phyloP scores from a whole-genome alignment of 1,140 invertebrate genomes.

The Cotesia vestalis region DNA sequence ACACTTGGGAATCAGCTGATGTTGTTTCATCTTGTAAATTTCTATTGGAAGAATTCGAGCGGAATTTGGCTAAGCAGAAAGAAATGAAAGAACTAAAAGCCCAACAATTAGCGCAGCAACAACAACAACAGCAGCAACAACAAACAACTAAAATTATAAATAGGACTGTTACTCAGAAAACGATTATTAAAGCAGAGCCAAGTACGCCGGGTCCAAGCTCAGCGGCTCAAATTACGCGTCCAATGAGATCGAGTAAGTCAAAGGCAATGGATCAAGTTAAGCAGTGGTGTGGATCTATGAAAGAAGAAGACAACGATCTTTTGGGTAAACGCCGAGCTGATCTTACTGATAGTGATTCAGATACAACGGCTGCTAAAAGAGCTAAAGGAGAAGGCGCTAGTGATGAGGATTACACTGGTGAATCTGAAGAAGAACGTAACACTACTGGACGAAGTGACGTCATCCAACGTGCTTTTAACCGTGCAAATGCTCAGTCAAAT shows the following conservation, averaged over 20 bases:
- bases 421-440: slow-evolving; percentile 61
- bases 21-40: slow-evolving; percentile 78
- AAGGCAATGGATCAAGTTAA: slow-evolving; percentile 86
- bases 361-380: slow-evolving; percentile 64
- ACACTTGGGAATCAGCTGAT: slow-evolving; percentile 82
- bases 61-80: slow-evolving; percentile 78
- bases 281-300: slow-evolving; percentile 78
- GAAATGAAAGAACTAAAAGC: slow-evolving; percentile 74
- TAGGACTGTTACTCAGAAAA: slow-evolving; percentile 1
- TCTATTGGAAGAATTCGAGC: slow-evolving; percentile 81
- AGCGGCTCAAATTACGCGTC: slow-evolving; percentile 64
- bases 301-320: slow-evolving; percentile 67
- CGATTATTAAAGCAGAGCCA: slow-evolving; percentile 52
- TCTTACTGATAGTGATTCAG: slow-evolving; percentile 64
- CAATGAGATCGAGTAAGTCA: slow-evolving; percentile 80
- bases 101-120: slow-evolving; percentile 60
- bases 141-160: slow-evolving; percentile 17
- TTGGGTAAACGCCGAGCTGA: slow-evolving; percentile 60
- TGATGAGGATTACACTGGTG: slow-evolving; percentile 64
- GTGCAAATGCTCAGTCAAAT: slow-evolving; percentile 60
- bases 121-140: slow-evolving; percentile 49
- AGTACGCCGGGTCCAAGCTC: slow-evolving; percentile 62
- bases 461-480: slow-evolving; percentile 61
- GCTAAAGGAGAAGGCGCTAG: slow-evolving; percentile 64
- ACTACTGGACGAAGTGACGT: slow-evolving; percentile 56